These are phyloP conservation scores for Ylistrum balloti DNA, from an alignment of 1,140 invertebrate species.

Conservation along the genomic window DNA sequence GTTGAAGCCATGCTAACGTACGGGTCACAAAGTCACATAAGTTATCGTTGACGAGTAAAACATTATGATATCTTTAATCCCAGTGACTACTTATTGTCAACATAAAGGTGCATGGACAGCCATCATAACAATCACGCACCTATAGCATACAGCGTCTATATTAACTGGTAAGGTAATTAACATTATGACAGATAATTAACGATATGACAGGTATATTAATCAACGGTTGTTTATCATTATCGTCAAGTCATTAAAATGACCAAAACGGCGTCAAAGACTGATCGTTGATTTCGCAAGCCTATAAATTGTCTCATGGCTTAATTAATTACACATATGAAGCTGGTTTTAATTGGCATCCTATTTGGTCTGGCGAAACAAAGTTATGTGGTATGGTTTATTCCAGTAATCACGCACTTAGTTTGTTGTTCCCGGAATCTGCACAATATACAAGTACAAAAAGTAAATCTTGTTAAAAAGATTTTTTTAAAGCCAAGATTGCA, in stretches of 20 bases:
- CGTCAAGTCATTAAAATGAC: constrained; percentile 26
- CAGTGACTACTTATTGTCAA: not conserved
- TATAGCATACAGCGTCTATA: not conserved
- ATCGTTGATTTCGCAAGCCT: not conserved
- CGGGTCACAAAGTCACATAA: not conserved
- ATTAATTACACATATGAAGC: not conserved
- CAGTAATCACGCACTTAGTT: not conserved
- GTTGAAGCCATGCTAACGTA: not conserved
- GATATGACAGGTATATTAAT: not conserved
- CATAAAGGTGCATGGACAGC: not conserved
- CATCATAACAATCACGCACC: not conserved
- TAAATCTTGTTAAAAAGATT: too few relatives aligned
- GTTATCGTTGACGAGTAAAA: not conserved
- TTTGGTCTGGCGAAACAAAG: not conserved
- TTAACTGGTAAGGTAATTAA: constrained; percentile 4
- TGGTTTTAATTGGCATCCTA: not conserved
- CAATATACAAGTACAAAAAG: too few relatives aligned
- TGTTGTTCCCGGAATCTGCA: not conserved
- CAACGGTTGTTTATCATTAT: constrained; percentile 18
- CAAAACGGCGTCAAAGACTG: constrained; percentile 36
- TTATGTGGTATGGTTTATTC: not conserved
- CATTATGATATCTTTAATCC: not conserved
- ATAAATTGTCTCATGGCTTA: constrained; percentile 29
- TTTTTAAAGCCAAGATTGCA: too few relatives aligned
- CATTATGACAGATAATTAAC: not conserved